Base-by-base conservation (phyloP, 64 coral and sea anemone species). In the Porites lutea region DNA sequence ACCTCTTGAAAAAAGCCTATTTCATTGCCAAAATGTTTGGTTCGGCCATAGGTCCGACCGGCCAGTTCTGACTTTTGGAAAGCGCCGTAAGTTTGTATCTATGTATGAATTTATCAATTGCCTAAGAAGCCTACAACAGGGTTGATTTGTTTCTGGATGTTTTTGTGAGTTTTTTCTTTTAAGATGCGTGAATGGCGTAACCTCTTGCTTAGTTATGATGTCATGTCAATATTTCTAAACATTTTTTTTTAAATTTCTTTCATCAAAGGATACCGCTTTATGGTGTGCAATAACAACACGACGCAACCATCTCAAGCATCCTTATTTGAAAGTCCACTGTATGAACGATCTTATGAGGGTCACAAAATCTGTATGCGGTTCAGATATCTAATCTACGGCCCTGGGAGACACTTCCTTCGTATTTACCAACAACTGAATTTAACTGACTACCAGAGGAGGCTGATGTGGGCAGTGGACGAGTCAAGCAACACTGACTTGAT, bases 401-500 rank as follows among this genome's bases (percentile, higher is more conserved):
- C 57, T 69, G 90, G 65, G 6, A 21, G 11, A 13, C 79, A 54
- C 5, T 18, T 43, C 6, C 82, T 92, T 65, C 90, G 79, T 47
- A 43, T 92, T 9, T 92, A 62, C 44, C 90, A 92, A 23, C 69
- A 76, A 20, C 51, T 92, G 6, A 47, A 83, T 8, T 20, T 64
- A 55, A 72, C 20, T 23, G 76, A 86, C 79, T 43, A 64, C 9
- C 27, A 69, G 43, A 52, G 48, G n/a, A 73, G 79, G 16, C n/a
- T 92, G 8, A 72, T 92, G 16, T 92, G 90, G 90, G 90, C 67
- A 13, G 79, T 76, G 18, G 86, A 85, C 51, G 80, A 92, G 21
- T 73, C 79, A 27, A 74, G 19, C 55, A 64, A 59, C 18, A 53
- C 90, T 8, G 55, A 74, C 8, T 51, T 52, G 4, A 60, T 16